Evolutionary conservation across 2,113 vertebrate species (phyloP).

Genomic region (Gymnobelideus leadbeateri): DNA sequence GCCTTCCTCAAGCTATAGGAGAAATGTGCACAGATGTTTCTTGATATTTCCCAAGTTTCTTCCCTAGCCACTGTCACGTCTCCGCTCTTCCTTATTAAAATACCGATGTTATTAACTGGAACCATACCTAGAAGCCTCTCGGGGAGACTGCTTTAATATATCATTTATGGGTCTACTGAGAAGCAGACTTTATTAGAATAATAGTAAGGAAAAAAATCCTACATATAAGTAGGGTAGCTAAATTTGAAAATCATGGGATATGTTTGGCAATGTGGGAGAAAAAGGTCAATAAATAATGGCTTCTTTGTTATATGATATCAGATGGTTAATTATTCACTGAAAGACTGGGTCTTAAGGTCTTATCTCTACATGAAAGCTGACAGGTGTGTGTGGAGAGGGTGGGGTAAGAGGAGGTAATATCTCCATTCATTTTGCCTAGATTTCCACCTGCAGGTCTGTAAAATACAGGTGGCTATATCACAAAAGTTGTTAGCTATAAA

Average conservation of each 20-base stretch:
- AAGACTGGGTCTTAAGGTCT: constrained; percentile 40
- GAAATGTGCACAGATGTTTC: constrained; percentile 76
- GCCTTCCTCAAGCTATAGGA: constrained; percentile 49
- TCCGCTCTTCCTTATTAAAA: constrained; percentile 69
- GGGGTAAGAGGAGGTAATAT: constrained; percentile 23
- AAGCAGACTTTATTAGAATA: constrained; percentile 57
- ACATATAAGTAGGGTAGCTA: constrained; percentile 21
- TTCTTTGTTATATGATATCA: constrained; percentile 31
- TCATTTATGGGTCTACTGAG: constrained; percentile 38
- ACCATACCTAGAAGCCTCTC: constrained; percentile 57
- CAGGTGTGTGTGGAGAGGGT: constrained; percentile 2
- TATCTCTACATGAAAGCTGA: constrained; percentile 20
- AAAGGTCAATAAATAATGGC: constrained; percentile 50
- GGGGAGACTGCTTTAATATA: constrained; percentile 58
- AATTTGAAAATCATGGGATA: constrained; percentile 56
- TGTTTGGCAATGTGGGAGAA: constrained; percentile 14
- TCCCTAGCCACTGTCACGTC: constrained; percentile 69
- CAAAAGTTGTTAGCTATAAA: constrained; percentile 52
- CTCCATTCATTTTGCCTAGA: constrained; percentile 1
- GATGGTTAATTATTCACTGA: constrained; percentile 28
- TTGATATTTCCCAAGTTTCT: constrained; percentile 72
- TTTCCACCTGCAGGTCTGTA: constrained; percentile 45
- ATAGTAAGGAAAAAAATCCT: constrained; percentile 9
- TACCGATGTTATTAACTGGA: constrained; percentile 63
- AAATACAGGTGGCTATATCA: constrained; percentile 39